Percentiles rank a stretch among this genome's conserved stretches.
phyloP scores from a whole-genome alignment of 2,797 vertebrate genomes.

The Centroberyx gerrardi region DNA sequence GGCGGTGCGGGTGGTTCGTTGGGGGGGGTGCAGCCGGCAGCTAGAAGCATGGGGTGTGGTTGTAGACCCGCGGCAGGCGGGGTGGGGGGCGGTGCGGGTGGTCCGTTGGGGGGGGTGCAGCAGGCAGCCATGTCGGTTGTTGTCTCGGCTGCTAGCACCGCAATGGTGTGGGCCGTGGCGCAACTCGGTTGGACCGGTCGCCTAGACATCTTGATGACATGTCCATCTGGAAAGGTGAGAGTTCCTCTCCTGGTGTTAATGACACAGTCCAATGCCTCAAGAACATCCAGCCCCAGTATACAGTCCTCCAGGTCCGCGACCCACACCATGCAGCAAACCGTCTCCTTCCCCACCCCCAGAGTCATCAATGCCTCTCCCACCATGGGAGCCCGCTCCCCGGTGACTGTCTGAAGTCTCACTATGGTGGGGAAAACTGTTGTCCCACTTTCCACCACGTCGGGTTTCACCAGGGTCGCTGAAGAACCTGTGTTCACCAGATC shows the following conservation, averaged over 20 bases:
- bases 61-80: too few relatives aligned
- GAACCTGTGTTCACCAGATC: constrained; percentile 18
- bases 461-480: background rate
- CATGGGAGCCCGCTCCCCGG: background rate
- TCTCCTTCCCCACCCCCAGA: background rate
- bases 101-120: too few relatives aligned
- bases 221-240: background rate
- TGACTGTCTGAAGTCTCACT: background rate
- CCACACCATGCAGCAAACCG: background rate
- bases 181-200: background rate
- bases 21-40: too few relatives aligned
- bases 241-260: background rate
- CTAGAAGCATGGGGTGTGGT: too few relatives aligned
- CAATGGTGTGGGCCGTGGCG: background rate
- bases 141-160: background rate
- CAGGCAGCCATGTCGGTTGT: background rate
- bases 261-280: background rate
- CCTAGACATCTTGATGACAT: background rate
- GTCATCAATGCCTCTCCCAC: background rate
- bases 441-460: background rate
- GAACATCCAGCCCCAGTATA: too few relatives aligned
- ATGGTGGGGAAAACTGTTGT: background rate
- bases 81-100: too few relatives aligned
- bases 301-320: background rate
- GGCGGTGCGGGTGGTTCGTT: too few relatives aligned